Percentiles rank a stretch among this genome's conserved stretches.
phyloP scores from a whole-genome alignment of 1,140 invertebrate genomes.

The Caerostris darwini region DNA sequence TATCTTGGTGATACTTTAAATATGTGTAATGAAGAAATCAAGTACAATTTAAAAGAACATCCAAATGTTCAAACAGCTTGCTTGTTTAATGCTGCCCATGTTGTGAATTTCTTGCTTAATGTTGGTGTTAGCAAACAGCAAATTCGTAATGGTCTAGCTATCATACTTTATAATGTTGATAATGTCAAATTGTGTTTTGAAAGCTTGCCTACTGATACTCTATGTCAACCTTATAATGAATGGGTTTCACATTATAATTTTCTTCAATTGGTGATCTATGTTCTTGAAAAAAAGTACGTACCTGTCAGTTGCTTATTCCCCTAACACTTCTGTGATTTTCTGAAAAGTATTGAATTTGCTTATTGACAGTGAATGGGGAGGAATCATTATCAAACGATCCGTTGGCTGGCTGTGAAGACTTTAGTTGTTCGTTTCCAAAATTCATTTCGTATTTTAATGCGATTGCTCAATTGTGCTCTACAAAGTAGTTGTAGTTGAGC shows the following conservation, averaged over 20 bases:
- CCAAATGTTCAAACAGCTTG: neutral
- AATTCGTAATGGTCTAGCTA: slow-evolving; percentile 31
- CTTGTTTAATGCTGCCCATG: neutral
- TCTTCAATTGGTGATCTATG: slow-evolving; percentile 43
- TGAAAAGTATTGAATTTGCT: neutral
- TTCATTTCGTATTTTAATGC: too few species aligned
- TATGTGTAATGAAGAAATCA: neutral
- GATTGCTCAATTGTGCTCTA: too few species aligned
- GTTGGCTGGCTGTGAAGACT: neutral
- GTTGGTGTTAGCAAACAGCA: slow-evolving; percentile 45
- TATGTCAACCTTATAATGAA: slow-evolving; percentile 25
- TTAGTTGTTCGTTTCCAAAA: neutral
- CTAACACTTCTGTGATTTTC: neutral
- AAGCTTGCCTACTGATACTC: neutral
- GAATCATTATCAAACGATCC: too few species aligned
- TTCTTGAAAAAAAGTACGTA: neutral
- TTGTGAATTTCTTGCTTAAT: slow-evolving; percentile 23
- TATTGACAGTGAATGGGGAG: neutral
- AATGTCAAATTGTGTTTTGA: slow-evolving; percentile 29
- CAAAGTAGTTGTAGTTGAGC: too few species aligned
- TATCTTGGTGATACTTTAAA: slow-evolving; percentile 23
- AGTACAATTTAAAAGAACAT: neutral
- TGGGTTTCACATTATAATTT: slow-evolving; percentile 47
- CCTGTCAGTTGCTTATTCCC: neutral
- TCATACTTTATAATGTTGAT: slow-evolving; percentile 42